Percentiles rank a stretch among this genome's conserved stretches.
Evolutionary conservation across 1,140 invertebrate species (phyloP).

Genomic region (Steinernema feltiae): DNA sequence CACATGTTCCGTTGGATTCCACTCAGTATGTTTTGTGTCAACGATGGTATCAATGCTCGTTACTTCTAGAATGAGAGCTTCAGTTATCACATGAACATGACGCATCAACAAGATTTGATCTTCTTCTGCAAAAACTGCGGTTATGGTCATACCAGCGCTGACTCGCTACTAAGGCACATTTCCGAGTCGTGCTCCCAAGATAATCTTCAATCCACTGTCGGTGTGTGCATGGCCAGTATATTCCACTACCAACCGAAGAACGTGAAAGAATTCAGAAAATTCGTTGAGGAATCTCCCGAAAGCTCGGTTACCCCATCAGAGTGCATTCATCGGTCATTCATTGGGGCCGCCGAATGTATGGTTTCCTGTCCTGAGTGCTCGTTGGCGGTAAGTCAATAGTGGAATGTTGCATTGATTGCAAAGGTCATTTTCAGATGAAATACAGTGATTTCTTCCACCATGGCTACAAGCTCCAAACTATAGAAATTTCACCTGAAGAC

Average conservation of each 20-base stretch:
- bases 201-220: background rate
- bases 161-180: background rate
- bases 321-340: background rate
- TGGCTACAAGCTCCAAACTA: background rate
- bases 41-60: background rate
- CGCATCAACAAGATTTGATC: background rate
- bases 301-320: background rate
- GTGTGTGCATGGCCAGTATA: background rate
- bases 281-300: background rate
- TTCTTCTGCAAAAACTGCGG: constrained; percentile 19
- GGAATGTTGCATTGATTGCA: background rate
- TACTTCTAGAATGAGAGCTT: background rate
- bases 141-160: background rate
- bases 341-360: background rate
- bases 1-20: constrained; percentile 1
- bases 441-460: background rate
- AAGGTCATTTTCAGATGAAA: background rate
- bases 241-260: constrained; percentile 5
- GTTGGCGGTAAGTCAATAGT: background rate
- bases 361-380: background rate
- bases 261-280: background rate
- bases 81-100: background rate
- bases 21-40: background rate
- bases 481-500: background rate
- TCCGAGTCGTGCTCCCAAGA: background rate